phyloP scores from a whole-genome alignment of 2,113 vertebrate species.

The Oryzias javanicus region DNA sequence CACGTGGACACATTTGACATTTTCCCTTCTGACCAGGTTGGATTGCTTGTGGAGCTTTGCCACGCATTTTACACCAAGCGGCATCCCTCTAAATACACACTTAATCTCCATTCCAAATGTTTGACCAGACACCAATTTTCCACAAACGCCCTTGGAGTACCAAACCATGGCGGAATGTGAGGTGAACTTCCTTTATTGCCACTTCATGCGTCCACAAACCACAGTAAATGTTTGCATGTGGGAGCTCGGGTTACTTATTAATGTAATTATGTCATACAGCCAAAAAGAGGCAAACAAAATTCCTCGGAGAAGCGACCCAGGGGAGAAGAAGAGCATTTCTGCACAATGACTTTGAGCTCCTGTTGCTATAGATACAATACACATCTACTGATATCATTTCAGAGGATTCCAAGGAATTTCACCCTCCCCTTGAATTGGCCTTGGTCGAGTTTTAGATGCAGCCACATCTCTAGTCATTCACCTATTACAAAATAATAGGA shows the following conservation, averaged over 20 bases:
- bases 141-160: too few species aligned
- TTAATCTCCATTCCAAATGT: too few species aligned
- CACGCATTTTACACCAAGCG: conserved; percentile 5
- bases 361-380: conserved; percentile 54
- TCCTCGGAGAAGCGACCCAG: neutral
- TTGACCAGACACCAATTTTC: too few species aligned
- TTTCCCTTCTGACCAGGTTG: conserved; percentile 12
- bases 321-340: conserved; percentile 12
- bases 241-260: conserved; percentile 14
- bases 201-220: neutral
- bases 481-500: neutral
- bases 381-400: conserved; percentile 50
- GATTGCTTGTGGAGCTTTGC: neutral
- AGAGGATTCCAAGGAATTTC: conserved; percentile 32
- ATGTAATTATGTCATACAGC: conserved; percentile 52
- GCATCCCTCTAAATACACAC: too few species aligned
- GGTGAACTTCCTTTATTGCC: neutral
- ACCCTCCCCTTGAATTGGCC: conserved; percentile 4
- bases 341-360: conserved; percentile 17
- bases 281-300: conserved; percentile 44
- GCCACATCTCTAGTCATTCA: neutral
- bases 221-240: conserved; percentile 39
- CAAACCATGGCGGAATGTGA: neutral
- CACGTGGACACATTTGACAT: conserved; percentile 17
- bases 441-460: neutral